Conservation (phyloP, 2,113 vertebrate species). For the Plectropomus leopardus region DNA sequence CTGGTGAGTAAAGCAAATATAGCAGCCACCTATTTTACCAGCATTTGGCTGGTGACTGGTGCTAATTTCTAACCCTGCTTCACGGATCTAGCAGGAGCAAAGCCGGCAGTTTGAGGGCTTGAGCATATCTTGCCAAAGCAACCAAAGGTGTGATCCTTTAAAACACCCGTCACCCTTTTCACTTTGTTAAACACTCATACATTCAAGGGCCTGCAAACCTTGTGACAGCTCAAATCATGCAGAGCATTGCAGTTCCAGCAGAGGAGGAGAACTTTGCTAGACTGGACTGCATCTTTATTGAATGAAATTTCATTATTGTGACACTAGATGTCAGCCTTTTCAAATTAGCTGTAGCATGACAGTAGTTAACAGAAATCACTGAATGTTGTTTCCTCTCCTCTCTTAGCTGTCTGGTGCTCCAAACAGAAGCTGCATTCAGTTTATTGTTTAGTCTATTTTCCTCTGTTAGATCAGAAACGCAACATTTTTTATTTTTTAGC, state of each 20-base stretch:
- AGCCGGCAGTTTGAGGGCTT: neutral
- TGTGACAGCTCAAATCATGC: neutral
- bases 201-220: neutral
- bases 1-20: too few relatives aligned
- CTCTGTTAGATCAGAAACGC: neutral
- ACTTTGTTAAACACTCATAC: neutral
- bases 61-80: too few relatives aligned
- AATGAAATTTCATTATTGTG: slow-evolving; percentile 28
- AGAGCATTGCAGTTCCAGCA: neutral
- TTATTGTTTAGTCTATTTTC: neutral
- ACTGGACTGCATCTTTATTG: neutral
- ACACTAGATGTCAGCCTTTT: slow-evolving; percentile 78
- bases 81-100: neutral
- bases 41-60: too few relatives aligned
- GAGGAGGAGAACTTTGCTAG: neutral
- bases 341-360: slow-evolving; percentile 14
- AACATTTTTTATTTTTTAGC: neutral
- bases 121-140: neutral
- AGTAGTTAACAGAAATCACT: neutral
- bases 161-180: neutral
- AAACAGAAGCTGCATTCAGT: slow-evolving; percentile 37
- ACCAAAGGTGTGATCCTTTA: neutral
- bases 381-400: neutral
- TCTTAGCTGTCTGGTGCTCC: slow-evolving; percentile 84
- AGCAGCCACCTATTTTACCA: too few relatives aligned